Base-by-base conservation (phyloP, 37 sponge, comb jelly and placozoan genomes). In the Chondrosia reniformis region DNA sequence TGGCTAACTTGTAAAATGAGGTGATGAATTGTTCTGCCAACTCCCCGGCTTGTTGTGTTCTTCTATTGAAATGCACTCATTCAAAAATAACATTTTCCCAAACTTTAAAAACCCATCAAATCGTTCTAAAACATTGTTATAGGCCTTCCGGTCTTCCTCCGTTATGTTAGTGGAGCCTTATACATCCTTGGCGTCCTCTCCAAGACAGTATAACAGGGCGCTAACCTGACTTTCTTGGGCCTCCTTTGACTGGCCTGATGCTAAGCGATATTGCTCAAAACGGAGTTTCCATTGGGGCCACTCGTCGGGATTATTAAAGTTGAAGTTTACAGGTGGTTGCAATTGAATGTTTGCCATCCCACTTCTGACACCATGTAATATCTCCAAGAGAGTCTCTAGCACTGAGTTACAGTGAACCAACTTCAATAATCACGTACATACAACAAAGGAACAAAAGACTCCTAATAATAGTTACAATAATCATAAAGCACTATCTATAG, bases 11-110 rank as follows among this genome's bases (percentile, higher is more conserved):
- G 61, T 59, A 59, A 6, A 59, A 13, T 19, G n/a, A 25, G 9
- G 61, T 59, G 61, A 59, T 59, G 61, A 30, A 59, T 13, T 59
- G 61, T 13, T 59, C 61, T 59, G 61, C 9, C 61, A 30, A 30
- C n/a, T 59, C 61, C 4, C 28, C 61, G 6, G 8, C 17, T 6
- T 19, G n/a, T 13, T 59, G 61, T 6, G 9, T 19, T 13, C 61
- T 59, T 25, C 61, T 25, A 59, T 13, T 59, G 28, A 59, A 59
- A 30, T 30, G 61, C 15, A 15, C 52, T 19, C 52, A 15, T 13
- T 59, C 61, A 13, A 19, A 59, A 30, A 59, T 59, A 13, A 59
- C 61, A 30, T 59, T 59, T 30, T 59, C 28, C 28, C 61, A 30
- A 6, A 59, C 61, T 13, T 59, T 19, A 13, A 59, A 59, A 59